Conservation (phyloP, 2,888 invertebrate genomes). For the Arge pagana region DNA sequence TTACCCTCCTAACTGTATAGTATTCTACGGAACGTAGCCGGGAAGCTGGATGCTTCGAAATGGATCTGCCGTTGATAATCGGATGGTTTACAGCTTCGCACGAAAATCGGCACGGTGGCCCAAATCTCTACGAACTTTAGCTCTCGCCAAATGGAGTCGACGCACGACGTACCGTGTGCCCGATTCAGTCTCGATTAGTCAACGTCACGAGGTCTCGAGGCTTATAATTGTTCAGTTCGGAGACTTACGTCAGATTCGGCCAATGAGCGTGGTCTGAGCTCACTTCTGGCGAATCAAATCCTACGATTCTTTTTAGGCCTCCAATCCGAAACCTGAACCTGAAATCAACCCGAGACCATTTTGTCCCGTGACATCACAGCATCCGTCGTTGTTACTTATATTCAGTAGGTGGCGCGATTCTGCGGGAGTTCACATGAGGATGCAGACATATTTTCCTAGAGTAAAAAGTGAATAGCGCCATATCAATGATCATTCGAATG, state of each 20-base stretch:
- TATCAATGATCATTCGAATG: too few relatives aligned
- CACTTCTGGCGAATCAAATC: slow-evolving; percentile 36
- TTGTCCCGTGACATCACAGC: too few relatives aligned
- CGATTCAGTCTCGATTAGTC: slow-evolving; percentile 4
- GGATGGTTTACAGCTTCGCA: background rate
- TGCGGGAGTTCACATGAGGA: background rate
- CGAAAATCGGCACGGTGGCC: background rate
- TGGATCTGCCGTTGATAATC: too few relatives aligned
- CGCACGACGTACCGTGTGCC: background rate
- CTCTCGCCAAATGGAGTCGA: background rate
- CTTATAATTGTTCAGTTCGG: slow-evolving; percentile 4
- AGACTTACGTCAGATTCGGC: slow-evolving; percentile 33
- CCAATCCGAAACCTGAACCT: background rate
- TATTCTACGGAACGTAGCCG: too few relatives aligned
- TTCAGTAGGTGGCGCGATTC: too few relatives aligned
- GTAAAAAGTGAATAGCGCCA: too few relatives aligned
- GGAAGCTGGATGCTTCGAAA: too few relatives aligned
- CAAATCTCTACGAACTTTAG: background rate
- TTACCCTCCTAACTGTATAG: too few relatives aligned
- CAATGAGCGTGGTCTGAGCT: slow-evolving; percentile 34
- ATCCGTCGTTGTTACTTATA: too few relatives aligned
- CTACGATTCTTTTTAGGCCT: background rate
- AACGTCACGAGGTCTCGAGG: slow-evolving; percentile 10
- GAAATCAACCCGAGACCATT: background rate
- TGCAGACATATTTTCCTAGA: background rate